These are phyloP conservation scores for Agonopterix heracliana DNA, from an alignment of 2,888 invertebrate species.

Conservation along the genomic window DNA sequence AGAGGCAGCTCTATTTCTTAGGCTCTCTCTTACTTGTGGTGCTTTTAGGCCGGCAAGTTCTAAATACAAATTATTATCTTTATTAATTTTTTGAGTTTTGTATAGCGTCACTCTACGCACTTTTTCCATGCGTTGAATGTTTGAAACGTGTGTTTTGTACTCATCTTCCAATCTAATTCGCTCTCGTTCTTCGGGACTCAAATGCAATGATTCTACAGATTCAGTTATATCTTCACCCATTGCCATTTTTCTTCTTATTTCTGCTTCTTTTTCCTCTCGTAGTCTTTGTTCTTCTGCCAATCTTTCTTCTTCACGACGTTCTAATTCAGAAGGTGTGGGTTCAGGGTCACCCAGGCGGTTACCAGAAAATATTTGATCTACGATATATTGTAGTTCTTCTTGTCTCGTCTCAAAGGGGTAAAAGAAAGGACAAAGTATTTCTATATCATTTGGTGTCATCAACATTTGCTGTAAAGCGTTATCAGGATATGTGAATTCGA, in stretches of 20 bases:
- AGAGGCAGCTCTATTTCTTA: constrained; percentile 37
- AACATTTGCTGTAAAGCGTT: constrained; percentile 81
- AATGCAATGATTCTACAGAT: constrained; percentile 26
- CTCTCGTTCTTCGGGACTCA: constrained; percentile 45
- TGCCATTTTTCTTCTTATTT: constrained; percentile 38
- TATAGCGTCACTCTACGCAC: constrained; percentile 31
- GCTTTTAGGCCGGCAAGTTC: constrained; percentile 57
- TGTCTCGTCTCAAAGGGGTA: constrained; percentile 75
- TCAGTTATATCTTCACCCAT: constrained; percentile 41
- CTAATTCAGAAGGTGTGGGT: constrained; percentile 51
- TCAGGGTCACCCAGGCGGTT: constrained; percentile 55
- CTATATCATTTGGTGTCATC: constrained; percentile 80
- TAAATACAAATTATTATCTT: constrained; percentile 49
- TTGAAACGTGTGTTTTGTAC: constrained; percentile 38
- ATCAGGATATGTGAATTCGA: constrained; percentile 83
- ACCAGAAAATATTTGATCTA: constrained; percentile 59
- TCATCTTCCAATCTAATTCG: constrained; percentile 35
- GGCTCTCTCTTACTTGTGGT: constrained; percentile 32
- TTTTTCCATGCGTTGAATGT: constrained; percentile 65
- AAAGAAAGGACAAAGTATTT: constrained; percentile 78
- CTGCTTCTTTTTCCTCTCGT: constrained; percentile 43
- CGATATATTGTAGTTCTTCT: constrained; percentile 62
- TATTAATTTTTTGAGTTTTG: constrained; percentile 38
- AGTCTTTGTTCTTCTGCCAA: constrained; percentile 39
- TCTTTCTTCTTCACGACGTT: constrained; percentile 38